Conservation (phyloP, 2,888 invertebrate species). For the Drosophila mimetica region DNA sequence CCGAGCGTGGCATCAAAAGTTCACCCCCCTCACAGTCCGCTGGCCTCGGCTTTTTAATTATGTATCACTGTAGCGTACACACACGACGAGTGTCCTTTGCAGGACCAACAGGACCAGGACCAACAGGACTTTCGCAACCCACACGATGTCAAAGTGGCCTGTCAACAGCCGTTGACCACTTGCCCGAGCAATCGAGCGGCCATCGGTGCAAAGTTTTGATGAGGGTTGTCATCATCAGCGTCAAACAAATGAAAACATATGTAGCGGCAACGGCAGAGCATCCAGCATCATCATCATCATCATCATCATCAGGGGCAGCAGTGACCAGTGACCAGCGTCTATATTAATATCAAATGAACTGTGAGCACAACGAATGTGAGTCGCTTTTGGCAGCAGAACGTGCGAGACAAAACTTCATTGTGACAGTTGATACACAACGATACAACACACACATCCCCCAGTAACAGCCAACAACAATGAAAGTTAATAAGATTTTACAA, state of each 20-base stretch:
- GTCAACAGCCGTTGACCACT: conserved; percentile 76
- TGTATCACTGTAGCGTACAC: conserved; percentile 56
- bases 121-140: conserved; percentile 6
- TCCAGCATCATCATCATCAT: conserved; percentile 14
- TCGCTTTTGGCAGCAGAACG: conserved; percentile 46
- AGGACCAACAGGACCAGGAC: neutral
- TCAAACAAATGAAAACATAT: conserved; percentile 80
- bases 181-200: conserved; percentile 71
- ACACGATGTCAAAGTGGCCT: conserved; percentile 68
- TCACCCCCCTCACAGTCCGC: conserved; percentile 27
- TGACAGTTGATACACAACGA: conserved; percentile 44
- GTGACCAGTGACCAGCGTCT: conserved; percentile 34
- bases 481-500: conserved; percentile 50
- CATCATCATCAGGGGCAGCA: conserved; percentile 17
- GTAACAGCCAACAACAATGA: conserved; percentile 33
- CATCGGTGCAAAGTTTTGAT: conserved; percentile 76
- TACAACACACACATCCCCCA: neutral
- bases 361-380: conserved; percentile 59
- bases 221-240: conserved; percentile 77
- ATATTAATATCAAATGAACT: conserved; percentile 80
- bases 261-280: conserved; percentile 63
- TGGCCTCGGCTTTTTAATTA: conserved; percentile 66
- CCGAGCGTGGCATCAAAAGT: conserved; percentile 70
- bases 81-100: conserved; percentile 2
- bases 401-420: conserved; percentile 49